Base-by-base conservation (phyloP, 2,888 invertebrate genomes). In the Leptopilina syphax region DNA sequence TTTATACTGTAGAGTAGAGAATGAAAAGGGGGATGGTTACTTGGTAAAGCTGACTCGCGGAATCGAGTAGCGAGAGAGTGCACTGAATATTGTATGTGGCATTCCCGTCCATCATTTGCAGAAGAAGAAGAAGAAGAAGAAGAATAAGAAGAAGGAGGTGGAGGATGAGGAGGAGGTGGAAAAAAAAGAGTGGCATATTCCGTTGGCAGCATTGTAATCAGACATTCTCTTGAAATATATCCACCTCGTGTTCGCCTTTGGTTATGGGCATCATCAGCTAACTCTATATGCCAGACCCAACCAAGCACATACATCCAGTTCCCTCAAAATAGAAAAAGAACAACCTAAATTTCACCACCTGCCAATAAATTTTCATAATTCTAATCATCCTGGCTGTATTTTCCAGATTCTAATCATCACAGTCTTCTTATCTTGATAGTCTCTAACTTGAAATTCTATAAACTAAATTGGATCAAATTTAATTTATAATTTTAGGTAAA, bases 11-110 rank as follows among this genome's bases (percentile, higher is more conserved):
- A 10, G 50, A 50, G 57, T 57, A 57, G n/a, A 34, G 54, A 57
- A 73, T 73, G 54, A 8, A 79, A 80, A 80, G 10, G 12, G 81
- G 83, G 80, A 81, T 80, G 63, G 63, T 63, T 63, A 63, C 63
- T 63, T 83, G 80, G 84, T 82, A 86, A 85, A 84, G 84, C 84
- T 86, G 86, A 86, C 86, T 85, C 85, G 85, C 84, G 83, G 84
- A 87, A 87, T 87, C 86, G 88, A 86, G 87, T 86, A 84, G 85
- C 83, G 85, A 85, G 84, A 86, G 84, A 88, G 88, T 86, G 87
- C 86, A 86, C 86, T 88, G 87, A 87, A 88, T 87, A 87, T 88
- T 86, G 86, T 86, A 87, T 88, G 87, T 83, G 83, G 86, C 85
- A 88, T 87, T 87, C 86, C 85, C 86, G 85, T 87, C 86, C 86